Evolutionary conservation across 2,113 vertebrate species (phyloP).

Genomic region (Heptranchias perlo): DNA sequence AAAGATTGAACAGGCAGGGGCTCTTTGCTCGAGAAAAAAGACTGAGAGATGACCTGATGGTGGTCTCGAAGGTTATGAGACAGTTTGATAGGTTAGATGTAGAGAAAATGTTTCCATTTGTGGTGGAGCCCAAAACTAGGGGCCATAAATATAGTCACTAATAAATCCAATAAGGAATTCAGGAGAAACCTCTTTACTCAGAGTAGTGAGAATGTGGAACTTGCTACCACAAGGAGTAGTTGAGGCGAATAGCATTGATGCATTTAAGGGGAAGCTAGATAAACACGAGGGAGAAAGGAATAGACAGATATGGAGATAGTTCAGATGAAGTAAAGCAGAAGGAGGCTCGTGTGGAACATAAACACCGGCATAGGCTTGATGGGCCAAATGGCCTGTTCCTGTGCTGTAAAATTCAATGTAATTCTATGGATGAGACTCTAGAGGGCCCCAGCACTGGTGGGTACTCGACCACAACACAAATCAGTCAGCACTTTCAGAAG

Average conservation of each 20-base stretch:
- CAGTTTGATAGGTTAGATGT: neutral
- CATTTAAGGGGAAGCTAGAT: neutral
- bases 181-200: neutral
- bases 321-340: too few relatives aligned
- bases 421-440: neutral
- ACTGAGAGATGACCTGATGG: neutral
- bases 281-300: neutral
- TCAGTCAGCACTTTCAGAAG: neutral
- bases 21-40: neutral
- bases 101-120: neutral
- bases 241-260: neutral
- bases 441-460: neutral
- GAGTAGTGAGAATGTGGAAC: neutral
- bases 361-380: too few relatives aligned
- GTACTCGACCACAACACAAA: neutral
- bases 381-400: neutral
- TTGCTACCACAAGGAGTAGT: fast-evolving
- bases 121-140: neutral
- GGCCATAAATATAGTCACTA: neutral
- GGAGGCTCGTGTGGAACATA: neutral
- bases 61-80: neutral
- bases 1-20: neutral
- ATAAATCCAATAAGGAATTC: neutral
- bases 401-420: neutral
- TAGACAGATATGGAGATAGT: neutral